Evolutionary conservation across 2,113 vertebrate genomes (phyloP), one percentile per base, ranked within the genome.

Genomic region (Tiliqua scincoides): DNA sequence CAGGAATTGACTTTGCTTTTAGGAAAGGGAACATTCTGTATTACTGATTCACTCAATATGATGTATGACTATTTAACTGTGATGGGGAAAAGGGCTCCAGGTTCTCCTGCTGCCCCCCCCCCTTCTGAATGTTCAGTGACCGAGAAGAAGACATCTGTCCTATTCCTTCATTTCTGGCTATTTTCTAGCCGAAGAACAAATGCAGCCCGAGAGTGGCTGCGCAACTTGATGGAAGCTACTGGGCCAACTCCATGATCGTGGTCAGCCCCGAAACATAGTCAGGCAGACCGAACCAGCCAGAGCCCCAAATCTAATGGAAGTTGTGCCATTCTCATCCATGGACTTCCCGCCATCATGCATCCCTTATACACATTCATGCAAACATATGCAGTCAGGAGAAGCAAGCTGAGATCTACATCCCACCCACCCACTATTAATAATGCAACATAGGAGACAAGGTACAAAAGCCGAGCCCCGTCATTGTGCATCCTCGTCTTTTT

Each of bases 401-500:
- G 21, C 77, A 73, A 63, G 70, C 68, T 80, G 73, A 72, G 15
- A 37, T 65, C 74, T 63, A 59, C 71, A 86, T 86, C 65, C 78
- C 71, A 65, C 40, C 40, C 43, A 54, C 15, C 25, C 2, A 12
- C 61, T 27, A 86, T 81, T 86, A 86, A 86, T 81, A 86, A 86
- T 81, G 85, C 70, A 86, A 62, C 57, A 86, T 30, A 72, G 1
- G 11, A 73, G 61, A 32, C 23, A 83, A 9, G 8, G 17, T 89
- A 52, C 85, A 30, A 65, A 88, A 87, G 61, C 2, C 77, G 76
- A 71, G 62, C 21, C 70, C 76, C 1, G 0, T 70, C 52, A 20
- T 84, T 90, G 83, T 78, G 70, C 43, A 91, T 85, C 92, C 48
- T 73, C 65, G 6, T 18, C 67, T 89, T 27, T 10, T 35, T n/a